A percentile compares a stretch with the other conserved stretches of the same genome.
Evolutionary conservation across 2,888 invertebrate genomes (phyloP).

Genomic region (Carpatolechia fugitivella): DNA sequence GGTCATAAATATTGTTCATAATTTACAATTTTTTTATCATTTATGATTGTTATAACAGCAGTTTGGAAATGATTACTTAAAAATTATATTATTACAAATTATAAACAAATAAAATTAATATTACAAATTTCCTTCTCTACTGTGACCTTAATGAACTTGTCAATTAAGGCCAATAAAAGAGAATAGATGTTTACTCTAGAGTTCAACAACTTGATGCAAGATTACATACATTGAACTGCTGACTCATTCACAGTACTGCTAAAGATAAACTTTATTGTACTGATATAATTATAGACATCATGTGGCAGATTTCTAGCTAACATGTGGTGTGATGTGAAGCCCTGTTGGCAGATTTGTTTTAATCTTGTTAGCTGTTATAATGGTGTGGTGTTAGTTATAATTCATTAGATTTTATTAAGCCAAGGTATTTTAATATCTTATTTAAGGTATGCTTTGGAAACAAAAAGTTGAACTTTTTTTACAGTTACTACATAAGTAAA

Average conservation of each 20-base stretch:
- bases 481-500: no score
- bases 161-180: not conserved
- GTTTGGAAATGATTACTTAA: no score
- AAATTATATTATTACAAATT: no score
- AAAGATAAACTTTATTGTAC: conserved; percentile 2
- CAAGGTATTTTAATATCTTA: no score
- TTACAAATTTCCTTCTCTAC: no score
- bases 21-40: no score
- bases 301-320: not conserved
- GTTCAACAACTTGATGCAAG: conserved; percentile 6
- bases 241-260: not conserved
- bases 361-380: not conserved
- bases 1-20: no score
- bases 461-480: no score
- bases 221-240: not conserved
- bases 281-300: not conserved
- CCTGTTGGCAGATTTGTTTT: not conserved
- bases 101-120: no score
- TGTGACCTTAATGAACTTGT: not conserved
- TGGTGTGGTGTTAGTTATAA: not conserved
- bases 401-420: no score
- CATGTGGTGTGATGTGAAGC: not conserved
- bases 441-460: no score
- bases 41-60: no score
- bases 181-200: not conserved